Evolutionary conservation across 2,797 vertebrate genomes (phyloP), one percentile per base, ranked within the genome.

Genomic region (Cynopterus sphinx): DNA sequence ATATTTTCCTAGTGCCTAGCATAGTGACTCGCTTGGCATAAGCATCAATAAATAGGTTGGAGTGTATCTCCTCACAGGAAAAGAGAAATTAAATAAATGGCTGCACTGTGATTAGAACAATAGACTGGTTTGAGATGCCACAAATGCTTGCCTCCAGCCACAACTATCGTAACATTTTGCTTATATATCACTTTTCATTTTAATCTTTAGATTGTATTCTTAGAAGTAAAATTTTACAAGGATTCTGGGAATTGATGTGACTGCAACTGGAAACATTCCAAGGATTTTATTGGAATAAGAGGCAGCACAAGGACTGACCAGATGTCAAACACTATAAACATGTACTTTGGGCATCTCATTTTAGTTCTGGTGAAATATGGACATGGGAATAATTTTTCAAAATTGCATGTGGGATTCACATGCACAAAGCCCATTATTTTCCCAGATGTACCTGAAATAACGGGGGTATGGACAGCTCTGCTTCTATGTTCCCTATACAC

Each of bases 371-470:
- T 39, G 55, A 95, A 96, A 97, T 95, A 79, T 68, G 51, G n/a
- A 68, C 92, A 91, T 87, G 86, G 93, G 93, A 97, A n/a, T 77
- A 71, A 96, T 94, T 95, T 95, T 96, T 96, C 86, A 95, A 96
- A 96, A 95, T 96, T 94, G 63, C 91, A 24, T 94, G 46, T 90
- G 94, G 82, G 93, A 96, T 95, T 95, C 65, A 70, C 55, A 96
- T 88, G 33, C 94, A 92, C 94, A 84, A 92, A 97, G 91, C 91
- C 91, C 71, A 96, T 97, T 94, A 97, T 92, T 94, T 96, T 53
- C 77, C 91, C 86, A 70, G 33, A 43, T 10, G 31, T 68, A 84
- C 63, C 93, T 94, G 82, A 87, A 84, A 82, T 95, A 94, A 96
- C 82, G 43, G 31, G 22, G 8, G 2, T 65, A 86, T 5, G 16